These are phyloP conservation scores for Acleris sparsana DNA, from an alignment of 2,888 invertebrate species.

Conservation along the genomic window DNA sequence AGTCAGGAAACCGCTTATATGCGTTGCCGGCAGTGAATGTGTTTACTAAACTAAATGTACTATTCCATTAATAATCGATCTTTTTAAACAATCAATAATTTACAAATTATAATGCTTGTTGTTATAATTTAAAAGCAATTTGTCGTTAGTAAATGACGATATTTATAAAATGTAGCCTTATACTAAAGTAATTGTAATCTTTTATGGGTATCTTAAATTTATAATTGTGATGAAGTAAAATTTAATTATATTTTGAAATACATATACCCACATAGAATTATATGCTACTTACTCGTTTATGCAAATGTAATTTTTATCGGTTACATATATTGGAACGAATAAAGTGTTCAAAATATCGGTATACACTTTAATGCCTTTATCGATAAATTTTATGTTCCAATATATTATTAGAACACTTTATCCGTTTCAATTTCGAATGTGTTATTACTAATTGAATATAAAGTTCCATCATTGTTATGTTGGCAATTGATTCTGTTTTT, in stretches of 20 bases:
- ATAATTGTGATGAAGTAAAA: conserved; percentile 25
- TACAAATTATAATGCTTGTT: conserved; percentile 13
- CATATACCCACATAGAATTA: conserved; percentile 8
- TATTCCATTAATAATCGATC: conserved; percentile 19
- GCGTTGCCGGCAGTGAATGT: too few species aligned
- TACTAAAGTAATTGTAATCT: conserved; percentile 11
- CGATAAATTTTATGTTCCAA: neutral
- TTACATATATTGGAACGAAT: neutral
- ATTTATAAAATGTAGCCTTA: conserved; percentile 30
- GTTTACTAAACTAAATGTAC: neutral
- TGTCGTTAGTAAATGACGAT: conserved; percentile 6
- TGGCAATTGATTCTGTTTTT: too few species aligned
- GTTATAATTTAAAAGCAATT: conserved; percentile 17
- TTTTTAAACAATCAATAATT: conserved; percentile 13
- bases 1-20: too few species aligned
- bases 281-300: conserved; percentile 14
- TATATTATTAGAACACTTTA: neutral
- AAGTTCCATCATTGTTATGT: too few species aligned
- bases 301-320: neutral
- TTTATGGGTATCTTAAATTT: conserved; percentile 23
- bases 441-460: neutral
- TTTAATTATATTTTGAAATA: conserved; percentile 30
- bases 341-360: neutral
- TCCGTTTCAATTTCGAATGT: conserved; percentile 2
- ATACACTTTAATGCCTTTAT: neutral